phyloP scores from a whole-genome alignment of 2,113 vertebrate species.

The Pelvicachromis taeniatus region DNA sequence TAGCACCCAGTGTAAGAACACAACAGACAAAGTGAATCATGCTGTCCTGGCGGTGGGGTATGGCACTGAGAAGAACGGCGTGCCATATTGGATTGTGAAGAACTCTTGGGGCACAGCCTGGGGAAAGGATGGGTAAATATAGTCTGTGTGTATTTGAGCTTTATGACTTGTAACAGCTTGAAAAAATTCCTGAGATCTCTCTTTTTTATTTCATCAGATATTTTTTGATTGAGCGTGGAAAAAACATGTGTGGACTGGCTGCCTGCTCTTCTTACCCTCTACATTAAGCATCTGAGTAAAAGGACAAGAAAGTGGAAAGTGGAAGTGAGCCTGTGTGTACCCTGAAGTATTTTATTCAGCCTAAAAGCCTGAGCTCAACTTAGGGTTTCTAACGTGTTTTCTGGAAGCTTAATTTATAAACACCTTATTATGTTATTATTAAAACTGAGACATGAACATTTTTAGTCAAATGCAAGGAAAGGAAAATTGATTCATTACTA shows the following conservation, averaged over 20 bases:
- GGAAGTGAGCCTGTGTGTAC: neutral
- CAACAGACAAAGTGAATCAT: constrained; percentile 85
- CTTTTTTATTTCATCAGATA: constrained; percentile 70
- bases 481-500: neutral
- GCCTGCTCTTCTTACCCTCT: constrained; percentile 84
- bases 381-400: neutral
- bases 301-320: neutral
- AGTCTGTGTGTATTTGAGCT: neutral
- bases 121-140: constrained; percentile 82
- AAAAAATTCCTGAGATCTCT: neutral
- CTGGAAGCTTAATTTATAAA: neutral
- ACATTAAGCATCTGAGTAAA: constrained; percentile 58
- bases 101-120: constrained; percentile 84
- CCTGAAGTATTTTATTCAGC: neutral
- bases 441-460: neutral
- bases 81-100: constrained; percentile 86
- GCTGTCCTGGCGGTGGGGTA: constrained; percentile 88
- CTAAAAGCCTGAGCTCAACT: neutral
- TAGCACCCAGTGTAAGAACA: constrained; percentile 78
- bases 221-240: constrained; percentile 83
- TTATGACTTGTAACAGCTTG: neutral
- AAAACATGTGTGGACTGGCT: constrained; percentile 87
- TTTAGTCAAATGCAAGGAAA: neutral
- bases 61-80: constrained; percentile 52
- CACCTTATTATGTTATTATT: neutral